A percentile compares a stretch with the other conserved stretches of the same genome.
Evolutionary conservation across 2,888 invertebrate species (phyloP).

Genomic region (Dastarcus helophoroides): DNA sequence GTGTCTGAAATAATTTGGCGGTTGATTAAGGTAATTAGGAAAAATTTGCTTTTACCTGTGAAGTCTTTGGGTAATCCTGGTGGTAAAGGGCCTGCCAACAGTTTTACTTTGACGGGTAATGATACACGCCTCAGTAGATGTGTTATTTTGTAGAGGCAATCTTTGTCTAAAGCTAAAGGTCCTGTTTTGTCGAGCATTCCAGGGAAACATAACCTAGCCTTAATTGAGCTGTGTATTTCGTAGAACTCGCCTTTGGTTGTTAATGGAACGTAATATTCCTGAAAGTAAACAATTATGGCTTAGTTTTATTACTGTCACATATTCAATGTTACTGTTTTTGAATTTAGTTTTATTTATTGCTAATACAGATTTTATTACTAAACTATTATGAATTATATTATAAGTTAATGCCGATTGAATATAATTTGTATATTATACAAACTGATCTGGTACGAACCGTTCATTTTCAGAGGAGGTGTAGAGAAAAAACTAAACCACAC

Average conservation of each 20-base stretch:
- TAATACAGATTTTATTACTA: too few relatives aligned
- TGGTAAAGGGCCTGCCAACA: constrained; percentile 48
- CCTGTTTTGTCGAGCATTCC: constrained; percentile 42
- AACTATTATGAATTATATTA: too few relatives aligned
- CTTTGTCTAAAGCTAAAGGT: constrained; percentile 39
- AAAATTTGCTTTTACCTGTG: constrained; percentile 40
- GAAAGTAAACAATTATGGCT: constrained; percentile 26
- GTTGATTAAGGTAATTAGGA: too few relatives aligned
- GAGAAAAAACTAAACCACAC: too few relatives aligned
- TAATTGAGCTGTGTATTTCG: constrained; percentile 49
- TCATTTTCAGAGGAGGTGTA: too few relatives aligned
- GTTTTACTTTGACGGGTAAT: constrained; percentile 47
- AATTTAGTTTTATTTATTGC: too few relatives aligned
- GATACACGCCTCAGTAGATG: constrained; percentile 46
- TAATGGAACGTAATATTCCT: constrained; percentile 62
- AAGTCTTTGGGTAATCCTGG: constrained; percentile 50
- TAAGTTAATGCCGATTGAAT: too few relatives aligned
- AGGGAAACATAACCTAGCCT: constrained; percentile 44
- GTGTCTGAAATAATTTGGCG: constrained; percentile 31
- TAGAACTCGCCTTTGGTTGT: constrained; percentile 67
- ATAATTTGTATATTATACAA: too few relatives aligned
- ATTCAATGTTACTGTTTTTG: too few relatives aligned
- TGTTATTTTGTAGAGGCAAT: constrained; percentile 39
- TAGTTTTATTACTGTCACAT: too few relatives aligned
- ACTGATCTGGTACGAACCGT: too few relatives aligned